phyloP scores from a whole-genome alignment of 2,888 invertebrate species.

The Drosophila rellima region DNA sequence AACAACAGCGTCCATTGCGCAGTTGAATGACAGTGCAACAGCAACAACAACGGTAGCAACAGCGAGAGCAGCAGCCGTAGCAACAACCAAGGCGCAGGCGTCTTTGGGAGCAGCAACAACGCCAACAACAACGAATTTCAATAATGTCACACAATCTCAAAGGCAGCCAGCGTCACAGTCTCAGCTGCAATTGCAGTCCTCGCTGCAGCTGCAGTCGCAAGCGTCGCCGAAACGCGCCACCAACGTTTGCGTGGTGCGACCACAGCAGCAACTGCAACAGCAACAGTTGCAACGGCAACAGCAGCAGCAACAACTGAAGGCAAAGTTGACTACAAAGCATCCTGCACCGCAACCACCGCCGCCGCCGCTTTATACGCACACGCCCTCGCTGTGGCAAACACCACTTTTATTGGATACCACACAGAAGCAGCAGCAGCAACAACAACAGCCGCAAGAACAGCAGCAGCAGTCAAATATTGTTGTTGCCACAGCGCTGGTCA shows the following conservation, averaged over 20 bases:
- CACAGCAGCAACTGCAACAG: conserved; percentile 75
- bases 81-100: conserved; percentile 75
- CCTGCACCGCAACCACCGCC: conserved; percentile 66
- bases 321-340: conserved; percentile 39
- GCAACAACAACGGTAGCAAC: conserved; percentile 32
- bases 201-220: conserved; percentile 63
- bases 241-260: conserved; percentile 81
- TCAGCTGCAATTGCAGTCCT: conserved; percentile 62
- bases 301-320: conserved; percentile 59
- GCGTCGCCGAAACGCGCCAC: conserved; percentile 71
- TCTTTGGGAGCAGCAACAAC: conserved; percentile 63
- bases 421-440: conserved; percentile 61
- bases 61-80: conserved; percentile 48
- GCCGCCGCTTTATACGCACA: conserved; percentile 73
- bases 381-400: conserved; percentile 83
- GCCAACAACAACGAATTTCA: conserved; percentile 73
- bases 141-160: conserved; percentile 82
- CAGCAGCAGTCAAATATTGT: conserved; percentile 28
- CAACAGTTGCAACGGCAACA: conserved; percentile 66
- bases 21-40: conserved; percentile 62
- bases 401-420: conserved; percentile 78
- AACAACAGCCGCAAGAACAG: conserved; percentile 39
- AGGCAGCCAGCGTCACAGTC: conserved; percentile 61
- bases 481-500: conserved; percentile 58
- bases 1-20: conserved; percentile 46